Conservation (phyloP, 2,888 invertebrate species). For the Busseola fusca region DNA sequence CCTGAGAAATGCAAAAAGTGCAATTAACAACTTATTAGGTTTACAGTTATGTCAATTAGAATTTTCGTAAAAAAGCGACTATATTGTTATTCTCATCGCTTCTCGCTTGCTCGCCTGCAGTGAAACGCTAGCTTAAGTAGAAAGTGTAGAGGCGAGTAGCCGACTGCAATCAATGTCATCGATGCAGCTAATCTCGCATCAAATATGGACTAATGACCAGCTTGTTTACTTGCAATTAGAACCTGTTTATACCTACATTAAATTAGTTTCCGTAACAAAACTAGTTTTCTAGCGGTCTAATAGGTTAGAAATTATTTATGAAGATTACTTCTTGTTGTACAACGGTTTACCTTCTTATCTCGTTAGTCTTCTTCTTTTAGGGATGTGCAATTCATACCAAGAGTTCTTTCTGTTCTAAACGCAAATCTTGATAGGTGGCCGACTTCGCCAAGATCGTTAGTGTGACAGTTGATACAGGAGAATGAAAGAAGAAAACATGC, state of each 20-base stretch:
- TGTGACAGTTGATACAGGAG: not conserved
- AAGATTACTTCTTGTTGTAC: not conserved
- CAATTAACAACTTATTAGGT: too few species aligned
- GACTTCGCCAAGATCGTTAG: not conserved
- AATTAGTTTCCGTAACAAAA: slow-evolving; percentile 33
- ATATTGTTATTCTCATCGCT: not conserved
- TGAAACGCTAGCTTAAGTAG: slow-evolving; percentile 14
- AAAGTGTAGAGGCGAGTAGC: slow-evolving; percentile 33
- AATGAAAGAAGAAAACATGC: too few species aligned
- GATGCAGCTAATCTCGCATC: slow-evolving; percentile 25
- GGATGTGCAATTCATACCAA: not conserved
- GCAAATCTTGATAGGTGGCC: not conserved
- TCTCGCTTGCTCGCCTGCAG: not conserved
- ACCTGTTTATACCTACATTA: slow-evolving; percentile 21
- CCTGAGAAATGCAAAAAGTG: too few species aligned
- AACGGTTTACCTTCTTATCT: not conserved
- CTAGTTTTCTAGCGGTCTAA: slow-evolving; percentile 18
- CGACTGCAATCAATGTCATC: slow-evolving; percentile 46
- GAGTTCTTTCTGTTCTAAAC: not conserved
- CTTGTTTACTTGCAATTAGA: slow-evolving; percentile 42
- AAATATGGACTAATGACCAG: slow-evolving; percentile 38
- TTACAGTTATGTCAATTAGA: too few species aligned
- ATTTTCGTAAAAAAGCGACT: too few species aligned
- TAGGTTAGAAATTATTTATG: slow-evolving; percentile 20
- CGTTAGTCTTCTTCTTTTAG: not conserved